Base-by-base conservation (phyloP, 2,888 invertebrate species). In the Chymomyza caudatula region DNA sequence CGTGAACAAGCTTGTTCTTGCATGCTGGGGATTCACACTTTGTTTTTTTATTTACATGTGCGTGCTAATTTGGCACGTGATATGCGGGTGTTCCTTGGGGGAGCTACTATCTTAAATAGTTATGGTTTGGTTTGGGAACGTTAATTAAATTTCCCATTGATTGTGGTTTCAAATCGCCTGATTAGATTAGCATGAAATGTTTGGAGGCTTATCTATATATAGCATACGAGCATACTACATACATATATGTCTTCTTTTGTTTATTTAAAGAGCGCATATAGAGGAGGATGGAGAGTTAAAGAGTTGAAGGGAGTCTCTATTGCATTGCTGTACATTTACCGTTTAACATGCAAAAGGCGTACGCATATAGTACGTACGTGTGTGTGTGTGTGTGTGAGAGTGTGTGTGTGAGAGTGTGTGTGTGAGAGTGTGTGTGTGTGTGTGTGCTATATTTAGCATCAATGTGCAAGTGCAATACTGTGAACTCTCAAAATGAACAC, bases 261-360 rank as follows among this genome's bases (percentile, higher is more conserved):
- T 37, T 37, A 25, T 25, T 6, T 1, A 5, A 25, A 2, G 29
- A 1, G 29, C 11, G 29, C 11, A 29, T 29, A 29, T 6, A 11
- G 29, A 11, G 2, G 23, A 23, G 23, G 5, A 1, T 4, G 3
- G 25, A 25, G 25, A 25, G 25, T 3, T 5, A 23, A 23, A 23
- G 5, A 29, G 29, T 8, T 37, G 2, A 37, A 37, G 29, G 29
- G 0, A 37, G 29, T 37, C 29, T 11, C 11, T 11, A 37, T 37
- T 37, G 11, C 11, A 37, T 37, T 37, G 11, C 11, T 11, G 29
- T 74, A 74, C 65, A 73, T 78, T 71, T 73, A 73, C 73, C 60
- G 60, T 58, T 56, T 64, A 60, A 81, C 84, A 78, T 56, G 70
- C 66, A 67, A 70, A 74, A 74, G 82, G 73, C 82, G 73, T 64